Percentiles rank a stretch among this genome's conserved stretches.
Evolutionary conservation across 2,888 invertebrate genomes (phyloP).

Genomic region (Euplexia lucipara): DNA sequence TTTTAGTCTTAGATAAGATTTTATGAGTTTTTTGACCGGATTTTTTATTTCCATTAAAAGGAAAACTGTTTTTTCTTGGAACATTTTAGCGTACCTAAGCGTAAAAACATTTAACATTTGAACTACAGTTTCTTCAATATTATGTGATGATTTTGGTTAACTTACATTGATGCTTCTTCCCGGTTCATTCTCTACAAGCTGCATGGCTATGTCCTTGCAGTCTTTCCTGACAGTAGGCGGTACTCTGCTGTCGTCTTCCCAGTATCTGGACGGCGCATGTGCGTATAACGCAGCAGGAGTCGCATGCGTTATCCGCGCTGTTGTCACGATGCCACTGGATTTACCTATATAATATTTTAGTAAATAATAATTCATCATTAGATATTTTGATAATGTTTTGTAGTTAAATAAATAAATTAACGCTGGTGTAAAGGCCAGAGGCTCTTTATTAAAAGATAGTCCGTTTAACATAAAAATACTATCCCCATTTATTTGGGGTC

Average conservation of each 20-base stretch:
- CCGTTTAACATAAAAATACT: too few species aligned
- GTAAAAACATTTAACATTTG: not conserved
- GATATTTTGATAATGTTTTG: too few species aligned
- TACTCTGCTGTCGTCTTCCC: slow-evolving; percentile 95
- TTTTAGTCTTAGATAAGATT: slow-evolving; percentile 26
- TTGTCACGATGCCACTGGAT: slow-evolving; percentile 95
- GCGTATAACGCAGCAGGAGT: slow-evolving; percentile 95
- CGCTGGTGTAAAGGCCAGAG: too few species aligned
- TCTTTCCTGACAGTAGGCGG: slow-evolving; percentile 93
- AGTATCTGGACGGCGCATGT: slow-evolving; percentile 94
- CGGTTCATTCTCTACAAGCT: slow-evolving; percentile 94
- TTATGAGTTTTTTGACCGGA: not conserved
- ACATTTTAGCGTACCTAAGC: too few species aligned
- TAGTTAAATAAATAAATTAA: too few species aligned
- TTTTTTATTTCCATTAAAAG: not conserved
- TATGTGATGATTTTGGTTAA: not conserved
- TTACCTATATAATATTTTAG: slow-evolving; percentile 88
- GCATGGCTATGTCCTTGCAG: slow-evolving; percentile 95
- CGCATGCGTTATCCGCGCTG: slow-evolving; percentile 95
- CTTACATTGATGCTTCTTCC: slow-evolving; percentile 94
- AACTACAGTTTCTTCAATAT: not conserved
- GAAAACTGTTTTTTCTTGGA: not conserved
- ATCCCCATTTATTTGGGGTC: too few species aligned
- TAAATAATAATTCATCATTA: too few species aligned
- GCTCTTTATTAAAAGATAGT: too few species aligned